Evolutionary conservation across 1,140 invertebrate species (phyloP).

Genomic region (Dryas iulia): DNA sequence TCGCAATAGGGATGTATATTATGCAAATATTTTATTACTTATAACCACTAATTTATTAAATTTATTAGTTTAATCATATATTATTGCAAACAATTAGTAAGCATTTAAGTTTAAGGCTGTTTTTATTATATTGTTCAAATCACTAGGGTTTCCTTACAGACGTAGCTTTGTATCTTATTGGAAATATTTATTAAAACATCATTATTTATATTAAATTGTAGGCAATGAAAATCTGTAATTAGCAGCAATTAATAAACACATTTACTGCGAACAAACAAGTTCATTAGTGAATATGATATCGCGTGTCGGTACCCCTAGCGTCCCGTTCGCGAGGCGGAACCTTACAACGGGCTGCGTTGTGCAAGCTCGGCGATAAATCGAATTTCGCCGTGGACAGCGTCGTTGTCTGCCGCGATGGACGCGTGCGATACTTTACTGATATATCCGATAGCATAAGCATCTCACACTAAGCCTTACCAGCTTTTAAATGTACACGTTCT

Average conservation of each 20-base stretch:
- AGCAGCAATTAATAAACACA: conserved; percentile 12
- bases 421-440: conserved; percentile 57
- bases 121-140: background rate
- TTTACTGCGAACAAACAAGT: conserved; percentile 38
- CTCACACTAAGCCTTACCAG: conserved; percentile 14
- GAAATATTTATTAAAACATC: background rate
- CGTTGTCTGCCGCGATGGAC: conserved; percentile 58
- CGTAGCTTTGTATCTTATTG: background rate
- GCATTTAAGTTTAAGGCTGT: background rate
- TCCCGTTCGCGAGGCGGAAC: conserved; percentile 55
- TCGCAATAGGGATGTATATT: conserved; percentile 51
- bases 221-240: conserved; percentile 19
- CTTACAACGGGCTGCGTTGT: conserved; percentile 65
- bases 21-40: no score
- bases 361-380: conserved; percentile 63
- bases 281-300: conserved; percentile 47
- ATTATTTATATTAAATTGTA: conserved; percentile 6
- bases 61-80: no score
- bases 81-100: background rate
- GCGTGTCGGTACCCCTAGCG: conserved; percentile 54
- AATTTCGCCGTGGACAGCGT: conserved; percentile 67
- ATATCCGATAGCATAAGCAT: conserved; percentile 28
- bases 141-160: background rate
- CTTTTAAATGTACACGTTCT: conserved; percentile 10
- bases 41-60: no score